These are phyloP conservation scores for Erpornis zantholeuca DNA, from an alignment of 2,113 vertebrate genomes.

Conservation along the genomic window DNA sequence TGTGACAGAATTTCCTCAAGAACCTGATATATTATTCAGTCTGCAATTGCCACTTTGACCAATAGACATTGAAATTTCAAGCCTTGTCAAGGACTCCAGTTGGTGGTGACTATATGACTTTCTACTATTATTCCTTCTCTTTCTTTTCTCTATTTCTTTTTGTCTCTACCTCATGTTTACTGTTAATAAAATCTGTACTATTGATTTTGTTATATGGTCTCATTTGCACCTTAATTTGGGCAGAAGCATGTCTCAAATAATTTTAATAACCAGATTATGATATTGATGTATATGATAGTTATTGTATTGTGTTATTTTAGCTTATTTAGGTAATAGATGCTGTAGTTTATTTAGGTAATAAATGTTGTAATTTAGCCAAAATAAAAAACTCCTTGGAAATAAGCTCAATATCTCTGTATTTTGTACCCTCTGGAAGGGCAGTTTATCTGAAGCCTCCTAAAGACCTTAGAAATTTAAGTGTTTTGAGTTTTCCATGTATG, in stretches of 20 bases:
- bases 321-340: not conserved
- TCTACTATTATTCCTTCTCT: not conserved
- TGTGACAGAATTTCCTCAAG: not conserved
- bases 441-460: not conserved
- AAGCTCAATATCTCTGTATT: not conserved
- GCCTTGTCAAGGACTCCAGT: not conserved
- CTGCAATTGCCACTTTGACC: not conserved
- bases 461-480: not conserved
- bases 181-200: not conserved
- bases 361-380: not conserved
- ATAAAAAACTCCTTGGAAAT: not conserved
- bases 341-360: not conserved
- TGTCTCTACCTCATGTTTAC: not conserved
- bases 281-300: not conserved
- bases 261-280: not conserved
- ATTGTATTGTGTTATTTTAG: not conserved
- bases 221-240: not conserved
- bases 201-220: not conserved
- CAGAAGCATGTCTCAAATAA: not conserved
- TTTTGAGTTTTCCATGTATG: not conserved
- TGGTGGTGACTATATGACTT: not conserved
- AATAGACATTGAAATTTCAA: not conserved
- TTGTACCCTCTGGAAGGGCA: not conserved
- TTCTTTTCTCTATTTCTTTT: not conserved
- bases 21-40: not conserved